Evolutionary conservation across 2,113 vertebrate genomes (phyloP).

Genomic region (Chamaetylas fuelleborni): DNA sequence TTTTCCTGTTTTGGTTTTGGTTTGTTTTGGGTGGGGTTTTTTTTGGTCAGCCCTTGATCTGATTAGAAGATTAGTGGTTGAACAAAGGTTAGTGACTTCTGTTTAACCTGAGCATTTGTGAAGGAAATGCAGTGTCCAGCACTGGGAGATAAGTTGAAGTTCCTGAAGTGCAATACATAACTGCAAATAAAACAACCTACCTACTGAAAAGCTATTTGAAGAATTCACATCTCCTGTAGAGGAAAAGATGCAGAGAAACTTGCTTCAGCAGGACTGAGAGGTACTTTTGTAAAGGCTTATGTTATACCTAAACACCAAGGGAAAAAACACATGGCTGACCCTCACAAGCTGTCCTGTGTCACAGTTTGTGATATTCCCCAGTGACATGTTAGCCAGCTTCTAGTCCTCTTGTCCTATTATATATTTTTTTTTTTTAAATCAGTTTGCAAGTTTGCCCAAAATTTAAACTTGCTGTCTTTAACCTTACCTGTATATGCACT

Average conservation of each 20-base stretch:
- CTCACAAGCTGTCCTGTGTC: background rate
- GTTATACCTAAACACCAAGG: background rate
- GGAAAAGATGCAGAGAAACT: background rate
- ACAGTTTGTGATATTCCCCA: background rate
- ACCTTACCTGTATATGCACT: background rate
- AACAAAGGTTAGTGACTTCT: background rate
- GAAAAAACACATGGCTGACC: background rate
- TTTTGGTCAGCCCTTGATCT: background rate
- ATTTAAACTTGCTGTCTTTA: background rate
- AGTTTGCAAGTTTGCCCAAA: background rate
- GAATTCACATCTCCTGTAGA: background rate
- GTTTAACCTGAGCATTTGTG: background rate
- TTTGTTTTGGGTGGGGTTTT: background rate
- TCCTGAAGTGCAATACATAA: background rate
- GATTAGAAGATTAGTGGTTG: background rate
- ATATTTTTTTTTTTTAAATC: background rate
- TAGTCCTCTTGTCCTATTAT: background rate
- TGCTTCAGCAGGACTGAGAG: background rate
- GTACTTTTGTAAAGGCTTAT: background rate
- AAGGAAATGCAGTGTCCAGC: background rate
- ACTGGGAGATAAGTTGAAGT: background rate
- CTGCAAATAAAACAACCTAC: background rate
- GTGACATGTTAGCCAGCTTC: background rate
- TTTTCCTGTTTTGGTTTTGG: background rate
- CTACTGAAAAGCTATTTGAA: background rate